Conservation (phyloP, 2,888 invertebrate species). For the Dolichopus griseipennis region DNA sequence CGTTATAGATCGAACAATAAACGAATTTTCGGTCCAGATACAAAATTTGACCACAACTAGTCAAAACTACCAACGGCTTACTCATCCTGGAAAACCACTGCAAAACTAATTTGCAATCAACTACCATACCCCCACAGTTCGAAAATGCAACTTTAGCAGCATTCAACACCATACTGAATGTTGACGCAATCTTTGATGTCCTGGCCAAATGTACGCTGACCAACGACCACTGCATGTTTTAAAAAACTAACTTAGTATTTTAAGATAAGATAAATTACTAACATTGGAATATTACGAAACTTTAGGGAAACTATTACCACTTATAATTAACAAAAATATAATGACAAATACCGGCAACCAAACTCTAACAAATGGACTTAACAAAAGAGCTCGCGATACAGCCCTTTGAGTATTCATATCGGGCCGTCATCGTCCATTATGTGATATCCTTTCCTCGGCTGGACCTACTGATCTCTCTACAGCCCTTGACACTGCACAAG, state of each 20-base stretch:
- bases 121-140: no score
- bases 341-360: slow-evolving; percentile 18
- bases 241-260: slow-evolving; percentile 22
- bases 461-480: no score
- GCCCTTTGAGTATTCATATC: no score
- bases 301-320: slow-evolving; percentile 19
- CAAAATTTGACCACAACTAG: no score
- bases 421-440: no score
- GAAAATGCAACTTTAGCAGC: slow-evolving; percentile 17
- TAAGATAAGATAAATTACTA: slow-evolving; percentile 20
- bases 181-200: slow-evolving; percentile 16
- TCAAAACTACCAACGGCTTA: no score
- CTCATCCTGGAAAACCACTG: no score
- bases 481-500: no score
- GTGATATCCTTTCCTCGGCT: no score
- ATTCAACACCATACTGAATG: slow-evolving; percentile 18
- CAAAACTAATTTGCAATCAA: no score
- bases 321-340: slow-evolving; percentile 21
- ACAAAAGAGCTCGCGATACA: slow-evolving; percentile 18
- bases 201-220: slow-evolving; percentile 21
- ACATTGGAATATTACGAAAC: slow-evolving; percentile 20
- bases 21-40: no score
- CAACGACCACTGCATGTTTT: slow-evolving; percentile 20
- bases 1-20: no score
- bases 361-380: slow-evolving; percentile 16